A percentile compares a stretch with the other conserved stretches of the same genome.
Evolutionary conservation across 2,797 vertebrate genomes (phyloP).

Genomic region (Micropoecilia bifurca): DNA sequence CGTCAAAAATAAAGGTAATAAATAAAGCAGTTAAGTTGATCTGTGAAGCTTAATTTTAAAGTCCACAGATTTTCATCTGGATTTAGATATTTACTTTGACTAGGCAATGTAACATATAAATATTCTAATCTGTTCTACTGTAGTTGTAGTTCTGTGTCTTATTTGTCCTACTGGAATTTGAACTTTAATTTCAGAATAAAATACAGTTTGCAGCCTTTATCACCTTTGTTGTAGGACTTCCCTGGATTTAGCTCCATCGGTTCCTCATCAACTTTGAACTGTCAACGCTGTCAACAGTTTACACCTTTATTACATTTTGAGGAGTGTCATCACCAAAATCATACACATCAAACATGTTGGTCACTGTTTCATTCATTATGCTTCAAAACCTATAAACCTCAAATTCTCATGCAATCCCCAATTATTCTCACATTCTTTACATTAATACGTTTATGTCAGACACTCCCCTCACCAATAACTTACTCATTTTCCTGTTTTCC

Average conservation of each 20-base stretch:
- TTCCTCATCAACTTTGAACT: not conserved
- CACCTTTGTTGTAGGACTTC: no score
- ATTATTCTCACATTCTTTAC: not conserved
- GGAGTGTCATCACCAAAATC: no score
- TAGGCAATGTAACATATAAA: not conserved
- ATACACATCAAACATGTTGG: no score
- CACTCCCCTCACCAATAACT: slow-evolving; percentile 3
- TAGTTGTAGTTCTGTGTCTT: not conserved
- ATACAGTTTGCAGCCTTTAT: not conserved
- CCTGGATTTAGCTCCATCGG: no score
- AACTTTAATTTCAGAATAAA: not conserved
- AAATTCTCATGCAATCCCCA: not conserved
- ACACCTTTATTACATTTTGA: no score
- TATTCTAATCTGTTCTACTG: not conserved
- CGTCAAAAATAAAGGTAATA: not conserved
- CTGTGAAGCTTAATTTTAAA: not conserved
- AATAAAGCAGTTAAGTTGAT: not conserved
- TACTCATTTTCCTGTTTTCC: slow-evolving; percentile 32
- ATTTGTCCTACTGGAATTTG: not conserved
- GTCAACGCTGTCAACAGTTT: no score
- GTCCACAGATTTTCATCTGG: not conserved
- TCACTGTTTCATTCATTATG: no score
- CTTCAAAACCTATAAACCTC: not conserved
- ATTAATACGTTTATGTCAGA: not conserved
- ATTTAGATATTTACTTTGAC: not conserved